Base-by-base conservation (phyloP, 2,888 invertebrate species). In the Listrodromus nycthemerus region DNA sequence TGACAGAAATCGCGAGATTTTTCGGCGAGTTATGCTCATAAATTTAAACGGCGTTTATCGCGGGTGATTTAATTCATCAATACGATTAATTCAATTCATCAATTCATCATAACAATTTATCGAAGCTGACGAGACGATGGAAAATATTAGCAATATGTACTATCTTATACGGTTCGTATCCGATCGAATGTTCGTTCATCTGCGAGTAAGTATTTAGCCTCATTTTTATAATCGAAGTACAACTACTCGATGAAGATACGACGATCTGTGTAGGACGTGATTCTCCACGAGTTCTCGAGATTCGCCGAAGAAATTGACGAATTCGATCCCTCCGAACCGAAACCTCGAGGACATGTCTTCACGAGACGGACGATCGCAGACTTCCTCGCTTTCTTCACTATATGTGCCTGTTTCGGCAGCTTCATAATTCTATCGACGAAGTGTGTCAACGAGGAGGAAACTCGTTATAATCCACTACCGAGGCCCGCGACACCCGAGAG, bases 121-220 rank as follows among this genome's bases (percentile, higher is more conserved):
- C 41, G 13, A 67, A 41, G 61, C 67, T 48, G 45, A 41, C 27
- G 16, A 41, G 8, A 82, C 37, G 73, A 91, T 91, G 91, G 89
- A 87, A 24, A 86, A 89, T 67, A 41, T 89, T 7, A 86, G 83
- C 70, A 85, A 87, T 70, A 73, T 87, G 80, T 91, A 85, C 78
- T 88, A 90, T 61, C 77, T 91, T 37, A 19, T 91, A 65, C 89
- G 86, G 45, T 52, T 89, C 37, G 87, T 91, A 30, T 55, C 85
- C 50, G 84, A 50, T 61, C 88, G 88, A 75, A 83, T 89, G 71
- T 88, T 89, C 55, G 86, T 88, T 80, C 89, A 89, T 65, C 66
- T 91, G 55, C 86, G 86, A 78, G 91, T 91, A 86, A 69, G 84
- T 73, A 63, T 74, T 27, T 45, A 37, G n/a, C 63, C 13, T 7